Base-by-base conservation (phyloP, 2,113 vertebrate species). In the Clarias macrocephalus region DNA sequence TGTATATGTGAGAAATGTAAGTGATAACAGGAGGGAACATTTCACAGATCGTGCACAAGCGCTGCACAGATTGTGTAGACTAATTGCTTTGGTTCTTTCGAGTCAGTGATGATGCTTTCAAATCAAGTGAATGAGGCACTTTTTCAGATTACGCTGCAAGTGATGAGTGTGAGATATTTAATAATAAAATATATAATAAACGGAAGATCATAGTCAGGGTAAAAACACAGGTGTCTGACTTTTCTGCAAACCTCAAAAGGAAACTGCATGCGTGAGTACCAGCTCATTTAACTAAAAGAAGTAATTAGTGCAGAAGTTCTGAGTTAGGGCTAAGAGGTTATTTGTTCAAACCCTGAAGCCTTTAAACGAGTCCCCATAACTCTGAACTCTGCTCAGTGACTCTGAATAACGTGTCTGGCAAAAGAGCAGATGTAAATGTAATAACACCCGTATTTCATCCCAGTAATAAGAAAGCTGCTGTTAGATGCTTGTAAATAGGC, bases 381-480 rank as follows among this genome's bases (percentile, higher is more conserved):
- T 37, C 18, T 62, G 57, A 62, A 25, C 33, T 62, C 33, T 37
- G 11, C 33, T 62, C 57, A 42, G 19, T 25, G 21, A 19, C 77
- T 60, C 60, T 60, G 56, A 80, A 60, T 80, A 80, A 80, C 37
- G 13, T 37, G 30, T 60, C 21, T 60, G 79, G 28, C 79, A 60
- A 80, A 60, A 60, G 57, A 60, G 56, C 28, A 80, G 56, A 59
- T 80, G 77, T 80, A 80, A 80, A 80, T 60, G 56, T 23, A 60
- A 60, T 60, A 80, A 80, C 56, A 5, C 56, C 56, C 21, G 56
- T 60, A 13, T 80, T n/a, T 76, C 23, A 25, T n/a, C 42, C 23
- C 3, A 13, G 10, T 13, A 25, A 2, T 52, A 16, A 76, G 25
- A 23, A 16, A 15, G 23, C 15, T 76, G 68, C 1, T 18, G n/a